Conservation (phyloP, 2,113 vertebrate species). For the Atrichornis clamosus region DNA sequence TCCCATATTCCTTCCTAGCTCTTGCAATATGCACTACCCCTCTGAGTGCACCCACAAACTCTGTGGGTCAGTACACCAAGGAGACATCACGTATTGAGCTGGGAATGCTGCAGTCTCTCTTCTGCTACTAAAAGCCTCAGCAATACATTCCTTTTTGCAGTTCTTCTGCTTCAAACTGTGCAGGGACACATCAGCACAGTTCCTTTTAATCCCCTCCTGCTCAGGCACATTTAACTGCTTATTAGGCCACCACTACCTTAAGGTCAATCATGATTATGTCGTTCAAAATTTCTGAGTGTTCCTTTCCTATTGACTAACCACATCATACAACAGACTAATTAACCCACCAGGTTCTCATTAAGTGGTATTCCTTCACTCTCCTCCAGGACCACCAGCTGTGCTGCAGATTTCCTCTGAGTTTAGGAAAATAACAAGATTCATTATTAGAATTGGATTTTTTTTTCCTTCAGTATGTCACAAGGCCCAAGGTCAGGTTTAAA, state of each 20-base stretch:
- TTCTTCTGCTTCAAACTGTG: neutral
- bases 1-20: neutral
- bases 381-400: slow-evolving; percentile 32
- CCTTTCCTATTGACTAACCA: slow-evolving; percentile 17
- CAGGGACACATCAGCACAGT: neutral
- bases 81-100: neutral
- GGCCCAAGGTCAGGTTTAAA: neutral
- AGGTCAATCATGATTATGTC: slow-evolving; percentile 16
- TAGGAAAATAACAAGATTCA: slow-evolving; percentile 27
- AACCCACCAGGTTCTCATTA: slow-evolving; percentile 50
- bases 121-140: neutral
- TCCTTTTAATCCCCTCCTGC: neutral
- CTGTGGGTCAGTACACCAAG: neutral
- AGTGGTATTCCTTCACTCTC: neutral
- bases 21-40: neutral
- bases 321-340: slow-evolving; percentile 31
- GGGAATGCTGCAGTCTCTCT: neutral
- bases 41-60: neutral
- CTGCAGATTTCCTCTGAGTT: slow-evolving; percentile 45
- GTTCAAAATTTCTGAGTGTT: neutral
- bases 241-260: neutral
- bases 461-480: neutral
- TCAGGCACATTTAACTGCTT: neutral
- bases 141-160: neutral
- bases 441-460: neutral